Conservation (phyloP, 2,797 vertebrate species). For the Adrianichthys oophorus region DNA sequence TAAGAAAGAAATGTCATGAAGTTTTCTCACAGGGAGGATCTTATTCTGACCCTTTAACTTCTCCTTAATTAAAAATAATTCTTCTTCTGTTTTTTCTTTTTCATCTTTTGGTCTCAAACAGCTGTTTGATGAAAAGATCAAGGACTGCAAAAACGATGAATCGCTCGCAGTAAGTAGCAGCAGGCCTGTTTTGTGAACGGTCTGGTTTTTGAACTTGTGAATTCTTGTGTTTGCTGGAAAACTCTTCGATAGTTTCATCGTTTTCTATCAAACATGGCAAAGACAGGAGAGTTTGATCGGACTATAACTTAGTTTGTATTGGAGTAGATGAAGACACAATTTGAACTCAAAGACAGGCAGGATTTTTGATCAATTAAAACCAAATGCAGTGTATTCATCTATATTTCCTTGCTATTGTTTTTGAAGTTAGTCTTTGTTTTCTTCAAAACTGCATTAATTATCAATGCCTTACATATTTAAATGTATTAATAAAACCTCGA, state of each 20-base stretch:
- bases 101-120: constrained; percentile 64
- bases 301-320: no score
- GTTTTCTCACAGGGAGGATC: neutral
- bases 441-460: no score
- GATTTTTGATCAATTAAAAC: no score
- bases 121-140: constrained; percentile 99
- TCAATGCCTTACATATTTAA: no score
- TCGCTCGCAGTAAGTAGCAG: constrained; percentile 90
- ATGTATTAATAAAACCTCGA: no score
- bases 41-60: neutral
- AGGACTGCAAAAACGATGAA: constrained; percentile 98
- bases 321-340: no score
- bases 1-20: neutral
- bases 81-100: constrained; percentile 2
- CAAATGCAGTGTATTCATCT: no score
- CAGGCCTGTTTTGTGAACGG: constrained; percentile 17
- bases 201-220: constrained; percentile 7
- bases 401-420: no score
- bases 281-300: no score
- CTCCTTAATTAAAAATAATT: neutral
- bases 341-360: no score
- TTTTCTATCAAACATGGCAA: no score
- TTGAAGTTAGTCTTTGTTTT: no score
- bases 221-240: constrained; percentile 23
- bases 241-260: neutral